These are phyloP conservation scores for Champsocephalus gunnari DNA, from an alignment of 2,797 vertebrate species.

Conservation along the genomic window DNA sequence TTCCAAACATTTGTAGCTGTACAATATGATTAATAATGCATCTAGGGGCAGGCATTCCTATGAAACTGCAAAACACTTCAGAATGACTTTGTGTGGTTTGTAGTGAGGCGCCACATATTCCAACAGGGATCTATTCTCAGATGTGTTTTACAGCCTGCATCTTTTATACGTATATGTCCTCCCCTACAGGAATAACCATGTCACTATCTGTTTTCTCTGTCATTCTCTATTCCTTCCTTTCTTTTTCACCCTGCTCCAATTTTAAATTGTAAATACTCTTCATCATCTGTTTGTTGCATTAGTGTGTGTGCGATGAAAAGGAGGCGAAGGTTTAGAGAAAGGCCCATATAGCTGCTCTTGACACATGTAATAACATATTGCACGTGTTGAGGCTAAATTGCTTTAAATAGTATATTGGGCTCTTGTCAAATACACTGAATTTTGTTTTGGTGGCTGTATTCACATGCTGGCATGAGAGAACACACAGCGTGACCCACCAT, in stretches of 20 bases:
- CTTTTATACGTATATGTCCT: slow-evolving; percentile 56
- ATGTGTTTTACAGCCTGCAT: slow-evolving; percentile 46
- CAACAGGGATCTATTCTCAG: slow-evolving; percentile 47
- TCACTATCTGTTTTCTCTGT: slow-evolving; percentile 49
- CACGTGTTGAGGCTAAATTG: slow-evolving; percentile 39
- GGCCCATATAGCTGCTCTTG: slow-evolving; percentile 32
- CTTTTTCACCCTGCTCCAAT: slow-evolving; percentile 42
- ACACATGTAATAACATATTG: slow-evolving; percentile 60
- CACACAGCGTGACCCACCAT: neutral
- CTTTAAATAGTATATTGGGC: slow-evolving; percentile 42
- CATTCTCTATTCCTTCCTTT: slow-evolving; percentile 56
- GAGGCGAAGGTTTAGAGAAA: slow-evolving; percentile 41
- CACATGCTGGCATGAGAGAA: neutral
- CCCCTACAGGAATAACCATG: slow-evolving; percentile 59
- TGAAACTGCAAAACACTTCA: slow-evolving; percentile 53
- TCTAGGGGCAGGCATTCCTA: slow-evolving; percentile 20
- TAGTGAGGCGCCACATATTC: slow-evolving; percentile 23
- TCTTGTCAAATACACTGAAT: slow-evolving; percentile 17
- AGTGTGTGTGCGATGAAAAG: slow-evolving; percentile 19
- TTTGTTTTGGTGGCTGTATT: neutral
- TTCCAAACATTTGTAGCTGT: slow-evolving; percentile 50
- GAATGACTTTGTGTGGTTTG: slow-evolving; percentile 26
- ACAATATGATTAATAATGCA: slow-evolving; percentile 61
- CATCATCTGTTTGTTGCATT: slow-evolving; percentile 56
- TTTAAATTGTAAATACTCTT: slow-evolving; percentile 71